These are phyloP conservation scores for Cyanoramphus novaezelandiae DNA, from an alignment of 2,113 vertebrate genomes.

Conservation along the genomic window DNA sequence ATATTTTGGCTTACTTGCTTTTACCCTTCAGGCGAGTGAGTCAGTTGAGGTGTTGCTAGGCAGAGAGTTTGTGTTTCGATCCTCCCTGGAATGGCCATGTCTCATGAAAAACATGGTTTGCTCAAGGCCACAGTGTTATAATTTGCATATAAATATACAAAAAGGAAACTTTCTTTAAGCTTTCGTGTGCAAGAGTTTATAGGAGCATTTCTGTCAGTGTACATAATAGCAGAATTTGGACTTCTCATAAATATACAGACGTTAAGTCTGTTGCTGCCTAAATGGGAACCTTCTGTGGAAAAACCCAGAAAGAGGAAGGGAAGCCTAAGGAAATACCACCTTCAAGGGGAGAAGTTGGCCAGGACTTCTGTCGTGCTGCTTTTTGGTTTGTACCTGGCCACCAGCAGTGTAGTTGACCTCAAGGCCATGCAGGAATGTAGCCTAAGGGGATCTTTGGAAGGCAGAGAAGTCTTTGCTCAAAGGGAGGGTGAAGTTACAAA, in stretches of 20 bases:
- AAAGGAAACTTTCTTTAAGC: constrained; percentile 39
- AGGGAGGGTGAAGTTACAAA: not conserved
- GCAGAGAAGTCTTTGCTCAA: not conserved
- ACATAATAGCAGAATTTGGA: not conserved
- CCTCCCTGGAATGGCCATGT: constrained; percentile 2
- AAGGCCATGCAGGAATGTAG: not conserved
- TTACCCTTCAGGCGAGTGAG: not conserved
- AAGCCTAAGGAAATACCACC: constrained; percentile 14
- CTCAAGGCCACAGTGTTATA: constrained; percentile 1
- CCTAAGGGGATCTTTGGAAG: constrained; percentile 6
- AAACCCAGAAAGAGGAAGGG: constrained; percentile 45
- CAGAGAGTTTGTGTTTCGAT: constrained; percentile 22
- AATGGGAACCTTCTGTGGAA: constrained; percentile 44
- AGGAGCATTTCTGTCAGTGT: constrained; percentile 20
- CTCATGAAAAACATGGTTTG: constrained; percentile 35
- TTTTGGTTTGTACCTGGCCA: constrained; percentile 13
- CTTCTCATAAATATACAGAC: not conserved
- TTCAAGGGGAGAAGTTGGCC: not conserved
- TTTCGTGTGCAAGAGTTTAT: not conserved
- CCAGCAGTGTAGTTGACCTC: not conserved
- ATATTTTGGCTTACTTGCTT: constrained; percentile 21
- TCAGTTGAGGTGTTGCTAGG: constrained; percentile 5
- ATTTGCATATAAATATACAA: constrained; percentile 36
- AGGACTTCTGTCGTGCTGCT: not conserved
- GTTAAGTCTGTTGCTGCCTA: not conserved